A percentile compares a stretch with the other conserved stretches of the same genome.
These are phyloP conservation scores for Torymus auratus DNA, from an alignment of 2,888 invertebrate species.

Conservation along the genomic window DNA sequence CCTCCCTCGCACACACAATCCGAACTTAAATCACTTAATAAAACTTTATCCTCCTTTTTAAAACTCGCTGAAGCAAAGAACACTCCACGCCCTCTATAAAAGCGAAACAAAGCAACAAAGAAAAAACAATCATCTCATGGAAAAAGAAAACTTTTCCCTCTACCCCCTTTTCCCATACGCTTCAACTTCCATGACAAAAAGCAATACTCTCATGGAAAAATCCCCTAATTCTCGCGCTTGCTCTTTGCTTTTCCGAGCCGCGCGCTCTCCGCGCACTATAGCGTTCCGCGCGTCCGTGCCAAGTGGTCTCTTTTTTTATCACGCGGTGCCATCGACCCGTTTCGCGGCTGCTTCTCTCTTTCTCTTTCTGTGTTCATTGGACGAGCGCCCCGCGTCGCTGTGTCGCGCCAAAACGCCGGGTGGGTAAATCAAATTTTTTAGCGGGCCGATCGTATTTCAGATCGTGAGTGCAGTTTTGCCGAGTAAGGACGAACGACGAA, in stretches of 20 bases:
- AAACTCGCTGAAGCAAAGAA: slow-evolving; percentile 3
- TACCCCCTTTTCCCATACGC: too few species aligned
- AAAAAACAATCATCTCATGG: not conserved
- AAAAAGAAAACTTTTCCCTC: too few species aligned
- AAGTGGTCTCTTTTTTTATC: slow-evolving; percentile 37
- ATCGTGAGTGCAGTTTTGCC: not conserved
- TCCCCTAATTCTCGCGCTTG: too few species aligned
- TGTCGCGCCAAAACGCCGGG: slow-evolving; percentile 43
- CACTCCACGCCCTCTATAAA: not conserved
- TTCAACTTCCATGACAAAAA: too few species aligned
- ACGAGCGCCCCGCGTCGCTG: slow-evolving; percentile 48
- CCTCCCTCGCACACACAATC: not conserved
- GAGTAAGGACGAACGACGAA: too few species aligned
- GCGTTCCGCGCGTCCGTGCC: not conserved
- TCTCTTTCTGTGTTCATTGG: slow-evolving; percentile 9
- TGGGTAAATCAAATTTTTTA: too few species aligned
- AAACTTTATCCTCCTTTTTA: not conserved
- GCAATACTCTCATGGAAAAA: too few species aligned
- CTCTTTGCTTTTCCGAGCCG: too few species aligned
- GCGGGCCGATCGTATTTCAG: slow-evolving; percentile 30
- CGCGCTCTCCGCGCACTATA: too few species aligned
- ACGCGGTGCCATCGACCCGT: slow-evolving; percentile 24
- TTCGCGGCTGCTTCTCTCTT: not conserved
- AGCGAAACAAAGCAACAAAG: slow-evolving; percentile 12
- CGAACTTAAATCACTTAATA: slow-evolving; percentile 11